These are phyloP conservation scores for Cossypha caffra DNA, from an alignment of 2,797 vertebrate genomes.

Conservation along the genomic window DNA sequence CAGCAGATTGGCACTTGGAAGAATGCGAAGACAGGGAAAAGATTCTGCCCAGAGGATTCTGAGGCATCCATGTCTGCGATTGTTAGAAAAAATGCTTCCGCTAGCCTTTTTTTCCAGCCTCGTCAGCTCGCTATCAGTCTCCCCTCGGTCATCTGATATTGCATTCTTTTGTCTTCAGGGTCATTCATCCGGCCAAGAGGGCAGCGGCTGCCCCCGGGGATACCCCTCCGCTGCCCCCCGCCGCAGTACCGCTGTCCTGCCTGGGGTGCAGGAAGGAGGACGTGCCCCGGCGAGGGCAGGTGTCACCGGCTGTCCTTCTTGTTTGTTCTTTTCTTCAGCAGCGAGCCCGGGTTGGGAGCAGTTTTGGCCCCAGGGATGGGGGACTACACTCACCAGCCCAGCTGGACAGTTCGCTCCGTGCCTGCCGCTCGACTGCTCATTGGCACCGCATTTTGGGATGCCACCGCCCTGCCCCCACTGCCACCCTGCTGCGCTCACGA, in stretches of 20 bases:
- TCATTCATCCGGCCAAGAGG: too few relatives aligned
- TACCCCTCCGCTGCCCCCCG: background rate
- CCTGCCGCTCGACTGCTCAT: background rate
- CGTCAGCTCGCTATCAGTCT: too few relatives aligned
- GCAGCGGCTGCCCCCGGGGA: background rate
- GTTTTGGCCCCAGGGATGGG: background rate
- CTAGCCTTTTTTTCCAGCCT: too few relatives aligned
- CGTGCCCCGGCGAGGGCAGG: background rate
- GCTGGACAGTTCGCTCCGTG: background rate
- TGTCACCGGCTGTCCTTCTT: background rate
- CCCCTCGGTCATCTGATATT: too few relatives aligned
- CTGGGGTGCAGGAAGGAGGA: background rate
- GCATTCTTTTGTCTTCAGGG: too few relatives aligned
- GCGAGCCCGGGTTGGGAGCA: fast-evolving
- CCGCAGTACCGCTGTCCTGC: background rate
- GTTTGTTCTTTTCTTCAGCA: background rate
- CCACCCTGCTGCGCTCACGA: background rate
- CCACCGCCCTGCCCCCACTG: background rate
- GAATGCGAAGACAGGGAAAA: too few relatives aligned
- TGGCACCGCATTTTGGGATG: background rate
- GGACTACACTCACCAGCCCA: background rate
- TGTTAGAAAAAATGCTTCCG: too few relatives aligned
- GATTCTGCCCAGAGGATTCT: too few relatives aligned
- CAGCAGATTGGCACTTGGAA: too few relatives aligned
- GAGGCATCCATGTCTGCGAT: too few relatives aligned